Evolutionary conservation across 2,113 vertebrate species (phyloP), one percentile per base, ranked within the genome.

Genomic region (Anhinga rufa): DNA sequence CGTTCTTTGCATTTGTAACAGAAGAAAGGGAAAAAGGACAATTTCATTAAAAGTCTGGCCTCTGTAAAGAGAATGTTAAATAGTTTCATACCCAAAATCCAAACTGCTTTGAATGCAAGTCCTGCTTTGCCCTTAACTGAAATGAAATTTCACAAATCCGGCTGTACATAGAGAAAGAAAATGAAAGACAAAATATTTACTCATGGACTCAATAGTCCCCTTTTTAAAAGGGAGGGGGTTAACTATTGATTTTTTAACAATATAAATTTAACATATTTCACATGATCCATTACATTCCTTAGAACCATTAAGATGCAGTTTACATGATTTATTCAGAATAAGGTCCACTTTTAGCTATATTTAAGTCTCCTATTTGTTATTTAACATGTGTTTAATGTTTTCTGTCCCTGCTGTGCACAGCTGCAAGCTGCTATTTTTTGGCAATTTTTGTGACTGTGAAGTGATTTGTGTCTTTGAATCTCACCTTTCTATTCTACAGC

Each of bases 361-460:
- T 98, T 98, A 97, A 97, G 97, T 96, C 98, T 97, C 98, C 98
- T 98, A 98, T 98, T 98, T 98, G 98, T 98, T 98, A 98, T 98
- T 98, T 98, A 98, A 98, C 98, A 98, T 98, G 98, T 98, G 98
- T 98, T 97, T 98, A 98, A 98, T 98, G 98, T 97, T 98, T 98
- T 98, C 98, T 96, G 96, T 96, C 97, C 98, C 98, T 96, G 98
- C 97, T 97, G 97, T 97, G 97, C 98, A 98, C 98, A 99, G 98
- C 98, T 98, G 97, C 96, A 97, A 97, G 97, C 97, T 97, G 97
- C 98, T 98, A 97, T 97, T 97, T 98, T 97, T 98, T 97, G 97
- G 98, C 97, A 96, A 97, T 98, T 98, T 98, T 98, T 98, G 98
- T 98, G 98, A 96, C 98, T 97, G 96, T 96, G 96, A 97, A 98